These are phyloP conservation scores for Sesamia inferens DNA, from an alignment of 2,888 invertebrate species.

Conservation along the genomic window DNA sequence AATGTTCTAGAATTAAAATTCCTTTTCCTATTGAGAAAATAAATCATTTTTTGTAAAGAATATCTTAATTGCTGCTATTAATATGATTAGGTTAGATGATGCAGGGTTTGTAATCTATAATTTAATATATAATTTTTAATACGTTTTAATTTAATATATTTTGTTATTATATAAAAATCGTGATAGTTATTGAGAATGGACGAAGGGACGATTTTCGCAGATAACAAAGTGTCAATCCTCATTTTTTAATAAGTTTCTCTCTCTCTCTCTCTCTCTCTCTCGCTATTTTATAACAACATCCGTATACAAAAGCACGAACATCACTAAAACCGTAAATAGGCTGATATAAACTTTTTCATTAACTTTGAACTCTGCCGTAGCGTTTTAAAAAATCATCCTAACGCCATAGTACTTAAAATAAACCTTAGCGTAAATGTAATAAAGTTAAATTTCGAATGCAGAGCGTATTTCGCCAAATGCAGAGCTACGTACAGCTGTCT, in stretches of 20 bases:
- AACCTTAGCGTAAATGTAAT: neutral
- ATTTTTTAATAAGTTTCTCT: neutral
- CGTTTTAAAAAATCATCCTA: constrained; percentile 45
- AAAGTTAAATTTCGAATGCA: constrained; percentile 10
- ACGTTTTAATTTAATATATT: no score
- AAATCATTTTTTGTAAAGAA: neutral
- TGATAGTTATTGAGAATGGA: neutral
- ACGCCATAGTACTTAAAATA: constrained; percentile 1
- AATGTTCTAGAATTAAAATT: neutral
- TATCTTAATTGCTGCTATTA: neutral
- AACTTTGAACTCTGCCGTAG: constrained; percentile 45
- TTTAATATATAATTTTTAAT: no score
- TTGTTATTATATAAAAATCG: neutral
- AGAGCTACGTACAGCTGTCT: constrained; percentile 61
- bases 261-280: neutral
- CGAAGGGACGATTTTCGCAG: neutral
- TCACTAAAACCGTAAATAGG: constrained; percentile 37
- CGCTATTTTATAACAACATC: constrained; percentile 10
- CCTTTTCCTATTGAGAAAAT: neutral
- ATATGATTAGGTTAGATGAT: neutral
- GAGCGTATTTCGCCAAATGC: constrained; percentile 17
- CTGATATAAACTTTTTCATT: constrained; percentile 57
- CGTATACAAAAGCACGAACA: constrained; percentile 17
- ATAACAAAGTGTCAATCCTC: neutral
- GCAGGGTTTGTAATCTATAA: no score